Evolutionary conservation across 1,140 invertebrate species (phyloP).

Genomic region (Danaus plexippus): DNA sequence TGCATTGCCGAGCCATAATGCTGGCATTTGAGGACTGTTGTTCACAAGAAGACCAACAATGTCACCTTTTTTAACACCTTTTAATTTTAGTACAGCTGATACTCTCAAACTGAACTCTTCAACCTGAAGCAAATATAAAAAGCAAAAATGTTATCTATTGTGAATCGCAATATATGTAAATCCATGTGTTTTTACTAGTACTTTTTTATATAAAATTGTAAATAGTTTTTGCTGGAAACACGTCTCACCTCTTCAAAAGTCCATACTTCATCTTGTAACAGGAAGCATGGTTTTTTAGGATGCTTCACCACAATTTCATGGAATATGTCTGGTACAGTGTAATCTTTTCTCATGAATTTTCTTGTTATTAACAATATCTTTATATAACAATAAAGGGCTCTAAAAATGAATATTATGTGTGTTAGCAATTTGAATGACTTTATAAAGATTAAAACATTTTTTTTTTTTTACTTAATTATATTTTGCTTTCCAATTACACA

Average conservation of each 20-base stretch:
- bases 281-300: constrained; percentile 84
- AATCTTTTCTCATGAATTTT: constrained; percentile 75
- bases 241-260: constrained; percentile 80
- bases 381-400: constrained; percentile 77
- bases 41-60: constrained; percentile 90
- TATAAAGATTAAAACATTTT: neutral
- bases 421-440: neutral
- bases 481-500: too few relatives aligned
- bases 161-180: neutral
- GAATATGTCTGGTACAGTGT: constrained; percentile 82
- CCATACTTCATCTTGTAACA: constrained; percentile 86
- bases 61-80: constrained; percentile 88
- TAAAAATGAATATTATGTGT: constrained; percentile 59
- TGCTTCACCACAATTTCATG: constrained; percentile 78
- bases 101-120: constrained; percentile 91
- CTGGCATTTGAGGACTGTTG: constrained; percentile 89
- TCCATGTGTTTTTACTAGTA: neutral
- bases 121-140: constrained; percentile 70
- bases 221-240: neutral
- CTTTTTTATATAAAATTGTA: neutral
- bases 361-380: constrained; percentile 75
- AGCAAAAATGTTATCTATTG: neutral
- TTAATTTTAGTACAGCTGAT: constrained; percentile 83
- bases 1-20: constrained; percentile 90
- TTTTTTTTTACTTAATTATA: neutral